Base-by-base conservation (phyloP, 2,888 invertebrate species). In the Thelaira solivaga region DNA sequence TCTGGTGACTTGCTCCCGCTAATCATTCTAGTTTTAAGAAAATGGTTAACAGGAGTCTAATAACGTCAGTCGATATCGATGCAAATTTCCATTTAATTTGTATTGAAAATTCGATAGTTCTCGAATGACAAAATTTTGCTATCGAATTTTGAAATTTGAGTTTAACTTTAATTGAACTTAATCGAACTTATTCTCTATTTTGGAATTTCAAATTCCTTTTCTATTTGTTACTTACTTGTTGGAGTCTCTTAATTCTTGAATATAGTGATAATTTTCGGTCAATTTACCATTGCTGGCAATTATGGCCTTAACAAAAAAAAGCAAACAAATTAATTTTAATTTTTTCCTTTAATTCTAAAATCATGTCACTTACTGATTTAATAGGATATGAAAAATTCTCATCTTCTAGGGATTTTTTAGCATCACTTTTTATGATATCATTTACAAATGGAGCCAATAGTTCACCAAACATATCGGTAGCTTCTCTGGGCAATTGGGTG, bases 391-490 rank as follows among this genome's bases (percentile, higher is more conserved):
- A 26, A 83, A 96, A 96, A 10, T 92, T 90, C 82, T 96, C 95
- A 22, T 94, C 93, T 2, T 95, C 94, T 69, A 97, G 88, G 0
- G 95, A 93, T 76, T 92, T 92, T 5, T 91, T 91, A 0, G 97
- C 96, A 84, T 97, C 95, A 0, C 96, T 96, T 61, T 92, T 92
- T 84, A 97, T 91, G 84, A 99, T 97, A 82, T 99, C 97, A 67
- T 93, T 90, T 0, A 96, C 92, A 86, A 96, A 97, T 0, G 99
- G 99, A 80, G 93, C 92, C 26, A 99, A 90, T 0, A 98, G 91
- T 83, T 97, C 96, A 0, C 99, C 99, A 88, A 99, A 99, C 89
- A 97, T 96, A 86, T 99, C 98, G 0, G 99, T 99, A 2, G 99
- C 94, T 88, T 99, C 99, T 47, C 96, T 91, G 0, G 99, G 99